Evolutionary conservation across 2,113 vertebrate genomes (phyloP).

Genomic region (Prolemur simus): DNA sequence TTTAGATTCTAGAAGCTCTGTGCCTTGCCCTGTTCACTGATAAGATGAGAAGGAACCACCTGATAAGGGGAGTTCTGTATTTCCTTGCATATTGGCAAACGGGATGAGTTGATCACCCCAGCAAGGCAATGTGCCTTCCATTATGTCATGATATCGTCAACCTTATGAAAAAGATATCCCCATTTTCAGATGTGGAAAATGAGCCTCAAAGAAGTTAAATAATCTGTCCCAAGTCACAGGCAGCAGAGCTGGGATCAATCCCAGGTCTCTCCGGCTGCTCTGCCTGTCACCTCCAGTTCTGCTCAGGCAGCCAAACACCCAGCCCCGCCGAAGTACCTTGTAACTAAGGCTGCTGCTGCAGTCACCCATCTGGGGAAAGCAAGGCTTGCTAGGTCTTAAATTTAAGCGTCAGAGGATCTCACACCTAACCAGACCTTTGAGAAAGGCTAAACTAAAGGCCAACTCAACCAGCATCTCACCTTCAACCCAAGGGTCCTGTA

Average conservation of each 20-base stretch:
- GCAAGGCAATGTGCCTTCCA: background rate
- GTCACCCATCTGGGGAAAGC: background rate
- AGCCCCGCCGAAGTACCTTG: accelerated
- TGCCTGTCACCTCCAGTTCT: no score
- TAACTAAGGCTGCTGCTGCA: background rate
- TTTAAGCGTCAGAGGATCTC: background rate
- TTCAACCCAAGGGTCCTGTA: background rate
- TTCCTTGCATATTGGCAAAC: no score
- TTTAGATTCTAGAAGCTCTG: background rate
- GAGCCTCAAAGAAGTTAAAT: background rate
- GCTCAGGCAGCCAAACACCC: background rate
- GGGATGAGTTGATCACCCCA: background rate
- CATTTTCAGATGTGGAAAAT: background rate
- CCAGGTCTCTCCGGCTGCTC: background rate
- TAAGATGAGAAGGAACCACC: background rate
- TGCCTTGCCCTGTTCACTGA: background rate
- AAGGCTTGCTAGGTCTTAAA: background rate
- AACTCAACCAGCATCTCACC: background rate
- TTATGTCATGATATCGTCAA: background rate
- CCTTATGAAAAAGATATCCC: background rate
- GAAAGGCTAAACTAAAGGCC: background rate
- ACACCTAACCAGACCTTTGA: background rate
- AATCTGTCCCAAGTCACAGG: background rate
- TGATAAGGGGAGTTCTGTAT: background rate
- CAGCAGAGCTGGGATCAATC: background rate